Conservation (phyloP, 2,888 invertebrate species). For the Tubulanus polymorphus region DNA sequence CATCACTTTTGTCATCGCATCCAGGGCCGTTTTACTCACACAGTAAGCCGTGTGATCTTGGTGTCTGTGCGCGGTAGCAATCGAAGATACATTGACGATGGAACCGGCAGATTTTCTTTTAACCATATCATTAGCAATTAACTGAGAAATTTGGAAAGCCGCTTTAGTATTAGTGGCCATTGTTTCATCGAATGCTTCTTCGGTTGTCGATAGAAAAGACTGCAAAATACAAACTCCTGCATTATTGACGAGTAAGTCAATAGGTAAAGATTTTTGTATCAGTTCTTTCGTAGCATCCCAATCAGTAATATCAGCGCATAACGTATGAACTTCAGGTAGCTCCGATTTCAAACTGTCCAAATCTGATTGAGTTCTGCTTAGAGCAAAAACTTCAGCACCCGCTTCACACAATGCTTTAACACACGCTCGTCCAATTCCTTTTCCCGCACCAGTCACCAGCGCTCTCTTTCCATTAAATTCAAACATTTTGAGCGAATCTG, state of each 20-base stretch:
- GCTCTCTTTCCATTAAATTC: slow-evolving; percentile 69
- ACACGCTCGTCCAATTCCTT: slow-evolving; percentile 68
- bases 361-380: slow-evolving; percentile 65
- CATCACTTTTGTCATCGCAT: slow-evolving; percentile 72
- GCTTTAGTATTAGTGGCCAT: slow-evolving; percentile 86
- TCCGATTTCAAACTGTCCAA: slow-evolving; percentile 60
- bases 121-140: slow-evolving; percentile 69
- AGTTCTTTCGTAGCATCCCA: slow-evolving; percentile 70
- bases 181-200: background rate
- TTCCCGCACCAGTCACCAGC: slow-evolving; percentile 77
- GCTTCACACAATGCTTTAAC: slow-evolving; percentile 64
- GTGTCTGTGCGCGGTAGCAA: slow-evolving; percentile 64
- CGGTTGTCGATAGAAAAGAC: slow-evolving; percentile 60
- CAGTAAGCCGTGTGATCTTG: slow-evolving; percentile 72
- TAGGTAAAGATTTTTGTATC: slow-evolving; percentile 62
- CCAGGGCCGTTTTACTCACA: slow-evolving; percentile 79
- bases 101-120: slow-evolving; percentile 66
- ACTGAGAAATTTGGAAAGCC: slow-evolving; percentile 69
- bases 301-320: slow-evolving; percentile 69
- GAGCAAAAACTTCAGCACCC: slow-evolving; percentile 72
- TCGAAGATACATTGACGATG: slow-evolving; percentile 82
- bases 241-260: slow-evolving; percentile 86
- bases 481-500: no score
- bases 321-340: slow-evolving; percentile 22
- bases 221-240: slow-evolving; percentile 72